phyloP scores from a whole-genome alignment of 2,113 vertebrate species.

The Ramphastos sulfuratus region DNA sequence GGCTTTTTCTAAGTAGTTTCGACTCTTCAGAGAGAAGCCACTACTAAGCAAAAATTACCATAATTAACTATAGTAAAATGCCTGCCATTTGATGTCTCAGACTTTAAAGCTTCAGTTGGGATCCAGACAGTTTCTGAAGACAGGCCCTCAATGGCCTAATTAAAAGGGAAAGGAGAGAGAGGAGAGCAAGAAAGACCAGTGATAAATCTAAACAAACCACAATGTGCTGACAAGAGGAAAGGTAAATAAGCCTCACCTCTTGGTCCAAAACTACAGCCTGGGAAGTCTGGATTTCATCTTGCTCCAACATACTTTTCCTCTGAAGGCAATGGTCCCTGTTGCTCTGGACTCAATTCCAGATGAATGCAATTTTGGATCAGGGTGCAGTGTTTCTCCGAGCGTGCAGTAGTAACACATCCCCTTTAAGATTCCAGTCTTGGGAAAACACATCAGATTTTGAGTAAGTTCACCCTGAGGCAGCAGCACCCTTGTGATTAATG shows the following conservation, averaged over 20 bases:
- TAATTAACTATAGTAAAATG: constrained; percentile 64
- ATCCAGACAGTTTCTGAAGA: constrained; percentile 28
- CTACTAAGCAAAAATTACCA: constrained; percentile 60
- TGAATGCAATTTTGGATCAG: not conserved
- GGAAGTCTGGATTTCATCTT: not conserved
- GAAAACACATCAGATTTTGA: not conserved
- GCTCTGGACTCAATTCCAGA: not conserved
- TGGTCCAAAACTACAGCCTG: not conserved
- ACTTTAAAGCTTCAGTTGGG: constrained; percentile 53
- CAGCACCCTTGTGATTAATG: not conserved
- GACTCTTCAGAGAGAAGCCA: constrained; percentile 45
- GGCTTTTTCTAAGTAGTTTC: constrained; percentile 61
- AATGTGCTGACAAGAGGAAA: not conserved
- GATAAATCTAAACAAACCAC: constrained; percentile 25
- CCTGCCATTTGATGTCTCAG: constrained; percentile 54
- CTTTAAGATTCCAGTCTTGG: not conserved
- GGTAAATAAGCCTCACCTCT: not conserved
- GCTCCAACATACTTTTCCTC: not conserved
- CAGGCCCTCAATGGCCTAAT: constrained; percentile 49
- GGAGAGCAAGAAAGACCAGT: not conserved
- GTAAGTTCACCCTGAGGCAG: not conserved
- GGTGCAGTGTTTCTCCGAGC: not conserved
- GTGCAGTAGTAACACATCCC: not conserved
- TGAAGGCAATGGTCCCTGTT: not conserved
- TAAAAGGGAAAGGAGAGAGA: constrained; percentile 17